A percentile compares a stretch with the other conserved stretches of the same genome.
These are phyloP conservation scores for Leptinotarsa juncta DNA, from an alignment of 2,888 invertebrate species.

Conservation along the genomic window DNA sequence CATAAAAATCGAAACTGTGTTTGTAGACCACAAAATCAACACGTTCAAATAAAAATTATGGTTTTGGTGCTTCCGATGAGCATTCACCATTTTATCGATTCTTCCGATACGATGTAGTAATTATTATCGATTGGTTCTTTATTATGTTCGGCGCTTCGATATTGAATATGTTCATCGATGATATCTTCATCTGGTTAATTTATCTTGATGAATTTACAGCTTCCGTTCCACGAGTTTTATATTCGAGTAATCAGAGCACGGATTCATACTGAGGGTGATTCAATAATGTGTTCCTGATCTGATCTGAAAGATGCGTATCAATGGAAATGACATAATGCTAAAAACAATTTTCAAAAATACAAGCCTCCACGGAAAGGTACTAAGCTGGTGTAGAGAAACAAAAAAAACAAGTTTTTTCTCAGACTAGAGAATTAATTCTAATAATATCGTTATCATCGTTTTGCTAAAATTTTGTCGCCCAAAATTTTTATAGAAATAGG, in stretches of 20 bases:
- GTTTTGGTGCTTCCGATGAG: not conserved
- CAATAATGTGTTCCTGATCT: no score
- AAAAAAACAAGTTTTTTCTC: no score
- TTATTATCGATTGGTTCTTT: slow-evolving; percentile 6
- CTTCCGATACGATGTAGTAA: not conserved
- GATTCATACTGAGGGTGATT: not conserved
- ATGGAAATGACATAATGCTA: no score
- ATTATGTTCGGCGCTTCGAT: slow-evolving; percentile 1
- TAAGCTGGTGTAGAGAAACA: no score
- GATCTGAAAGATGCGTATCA: no score
- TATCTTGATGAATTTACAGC: slow-evolving; percentile 6
- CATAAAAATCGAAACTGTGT: no score
- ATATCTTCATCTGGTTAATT: not conserved
- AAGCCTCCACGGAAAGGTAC: no score
- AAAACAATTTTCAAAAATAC: no score
- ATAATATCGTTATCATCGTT: no score
- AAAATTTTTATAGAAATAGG: no score
- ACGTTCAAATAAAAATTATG: slow-evolving; percentile 1
- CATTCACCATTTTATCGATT: slow-evolving; percentile 13
- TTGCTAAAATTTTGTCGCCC: no score
- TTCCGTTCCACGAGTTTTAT: slow-evolving; percentile 6
- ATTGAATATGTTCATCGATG: slow-evolving; percentile 7
- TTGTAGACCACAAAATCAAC: not conserved
- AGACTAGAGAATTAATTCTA: no score
- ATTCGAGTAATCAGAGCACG: not conserved